A percentile compares a stretch with the other conserved stretches of the same genome.
Evolutionary conservation across 1,140 invertebrate genomes (phyloP).

Genomic region (Asbolus verrucosus): DNA sequence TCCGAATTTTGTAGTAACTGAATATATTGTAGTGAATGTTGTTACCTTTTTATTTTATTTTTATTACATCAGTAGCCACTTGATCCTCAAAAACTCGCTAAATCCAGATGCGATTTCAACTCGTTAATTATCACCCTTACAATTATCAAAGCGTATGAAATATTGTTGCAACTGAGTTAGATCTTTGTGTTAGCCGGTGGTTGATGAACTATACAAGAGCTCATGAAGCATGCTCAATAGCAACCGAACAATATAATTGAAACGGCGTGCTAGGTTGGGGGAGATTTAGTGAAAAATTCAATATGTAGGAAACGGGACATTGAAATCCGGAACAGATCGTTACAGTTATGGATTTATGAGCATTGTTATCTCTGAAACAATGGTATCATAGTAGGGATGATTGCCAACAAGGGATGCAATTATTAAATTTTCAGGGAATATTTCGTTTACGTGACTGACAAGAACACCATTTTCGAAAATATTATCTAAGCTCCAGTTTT

Average conservation of each 20-base stretch:
- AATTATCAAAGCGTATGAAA: conserved; percentile 25
- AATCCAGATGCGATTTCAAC: not conserved
- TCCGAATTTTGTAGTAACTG: no score
- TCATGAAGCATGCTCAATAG: conserved; percentile 8
- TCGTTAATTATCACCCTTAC: conserved; percentile 2
- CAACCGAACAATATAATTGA: conserved; percentile 22
- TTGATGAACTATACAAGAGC: conserved; percentile 4
- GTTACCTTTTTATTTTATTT: no score
- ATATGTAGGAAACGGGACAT: conserved; percentile 54
- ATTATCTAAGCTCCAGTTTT: not conserved
- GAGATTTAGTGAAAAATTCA: conserved; percentile 57
- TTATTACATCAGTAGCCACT: no score
- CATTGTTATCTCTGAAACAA: conserved; percentile 51
- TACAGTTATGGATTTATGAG: conserved; percentile 57
- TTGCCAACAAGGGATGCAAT: conserved; percentile 44
- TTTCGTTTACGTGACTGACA: conserved; percentile 30
- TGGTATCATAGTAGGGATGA: conserved; percentile 48
- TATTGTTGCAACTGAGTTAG: conserved; percentile 17
- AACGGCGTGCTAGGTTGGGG: conserved; percentile 29
- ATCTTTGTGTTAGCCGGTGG: conserved; percentile 2
- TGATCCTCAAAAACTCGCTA: not conserved
- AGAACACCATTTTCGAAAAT: conserved; percentile 3
- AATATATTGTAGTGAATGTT: no score
- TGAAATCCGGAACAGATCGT: conserved; percentile 56
- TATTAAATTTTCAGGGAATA: conserved; percentile 37